Conservation (phyloP, 2,888 invertebrate genomes). For the Cephalotes varians region DNA sequence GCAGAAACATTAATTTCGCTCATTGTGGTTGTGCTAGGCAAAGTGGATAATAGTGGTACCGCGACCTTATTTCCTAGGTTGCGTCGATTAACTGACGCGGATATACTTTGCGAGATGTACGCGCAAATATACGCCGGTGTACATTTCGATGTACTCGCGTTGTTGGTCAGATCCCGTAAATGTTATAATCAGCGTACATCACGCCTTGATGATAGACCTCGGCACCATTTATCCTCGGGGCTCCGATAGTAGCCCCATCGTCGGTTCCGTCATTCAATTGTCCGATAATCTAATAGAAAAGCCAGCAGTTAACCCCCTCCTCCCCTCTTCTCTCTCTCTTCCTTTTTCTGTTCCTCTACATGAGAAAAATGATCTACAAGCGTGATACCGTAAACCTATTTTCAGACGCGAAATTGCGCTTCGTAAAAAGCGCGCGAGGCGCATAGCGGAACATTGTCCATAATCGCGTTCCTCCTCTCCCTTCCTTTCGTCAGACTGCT, state of each 20-base stretch:
- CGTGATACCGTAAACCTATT: constrained; percentile 54
- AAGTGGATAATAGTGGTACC: constrained; percentile 58
- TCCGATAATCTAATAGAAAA: constrained; percentile 52
- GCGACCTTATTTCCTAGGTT: constrained; percentile 58
- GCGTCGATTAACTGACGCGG: constrained; percentile 46
- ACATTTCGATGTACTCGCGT: constrained; percentile 35
- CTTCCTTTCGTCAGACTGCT: neutral
- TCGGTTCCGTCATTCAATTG: constrained; percentile 52
- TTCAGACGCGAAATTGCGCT: constrained; percentile 45
- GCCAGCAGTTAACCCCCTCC: constrained; percentile 24
- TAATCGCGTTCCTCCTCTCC: neutral
- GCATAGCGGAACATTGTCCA: constrained; percentile 32
- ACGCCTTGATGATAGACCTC: constrained; percentile 44
- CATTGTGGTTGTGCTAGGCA: constrained; percentile 43
- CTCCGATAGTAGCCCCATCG: constrained; percentile 29
- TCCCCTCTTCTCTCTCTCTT: neutral
- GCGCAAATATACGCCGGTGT: neutral
- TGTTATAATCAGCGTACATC: constrained; percentile 45
- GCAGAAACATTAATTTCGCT: constrained; percentile 54
- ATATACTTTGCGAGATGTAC: constrained; percentile 2
- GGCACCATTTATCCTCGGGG: constrained; percentile 23
- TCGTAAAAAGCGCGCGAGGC: constrained; percentile 20
- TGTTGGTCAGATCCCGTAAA: constrained; percentile 9
- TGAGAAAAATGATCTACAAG: constrained; percentile 42
- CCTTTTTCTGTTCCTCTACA: neutral